Evolutionary conservation across 1,140 invertebrate genomes (phyloP), one percentile per base, ranked within the genome.

Genomic region (Anthonomus grandis): DNA sequence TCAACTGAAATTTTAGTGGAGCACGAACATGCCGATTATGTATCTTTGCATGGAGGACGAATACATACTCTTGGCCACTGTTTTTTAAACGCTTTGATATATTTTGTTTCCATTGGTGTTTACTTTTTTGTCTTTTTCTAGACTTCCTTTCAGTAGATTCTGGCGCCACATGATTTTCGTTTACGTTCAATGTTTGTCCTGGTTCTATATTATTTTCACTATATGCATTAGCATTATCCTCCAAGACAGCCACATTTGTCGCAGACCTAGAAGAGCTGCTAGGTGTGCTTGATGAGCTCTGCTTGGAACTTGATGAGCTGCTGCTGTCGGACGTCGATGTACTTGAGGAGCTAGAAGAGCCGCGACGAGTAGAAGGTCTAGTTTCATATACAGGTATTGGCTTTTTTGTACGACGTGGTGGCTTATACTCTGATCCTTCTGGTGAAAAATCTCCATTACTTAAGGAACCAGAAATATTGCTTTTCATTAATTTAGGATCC

Each of bases 381-480:
- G 39, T 15, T 41, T 41, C 17, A 41, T 41, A 41, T 41, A 18
- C 9, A 41, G 39, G 39, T 17, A 10, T n/a, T n/a, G n/a, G n/a
- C n/a, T n/a, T 42, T 48, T 48, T 48, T 48, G 23, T 5, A 42
- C 39, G 39, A 42, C 39, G 21, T 42, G 39, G 39, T 48, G n/a
- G 23, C 23, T 48, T 25, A 48, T 48, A 48, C 13, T 48, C 27
- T 48, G 23, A 48, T 27, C 45, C 23, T 25, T 34, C n/a, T 15
- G 27, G 31, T 10, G 23, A 21, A n/a, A n/a, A n/a, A n/a, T n/a
- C n/a, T n/a, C n/a, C n/a, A n/a, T n/a, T n/a, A n/a, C n/a, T n/a
- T n/a, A n/a, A n/a, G 42, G 42, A 45, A 45, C 42, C 42, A 45
- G 42, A 45, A 45, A 24, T 45, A 45, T 45, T 45, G 42, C 42